Conservation (phyloP, 2,797 vertebrate genomes). For the Myiotriccus ornatus region DNA sequence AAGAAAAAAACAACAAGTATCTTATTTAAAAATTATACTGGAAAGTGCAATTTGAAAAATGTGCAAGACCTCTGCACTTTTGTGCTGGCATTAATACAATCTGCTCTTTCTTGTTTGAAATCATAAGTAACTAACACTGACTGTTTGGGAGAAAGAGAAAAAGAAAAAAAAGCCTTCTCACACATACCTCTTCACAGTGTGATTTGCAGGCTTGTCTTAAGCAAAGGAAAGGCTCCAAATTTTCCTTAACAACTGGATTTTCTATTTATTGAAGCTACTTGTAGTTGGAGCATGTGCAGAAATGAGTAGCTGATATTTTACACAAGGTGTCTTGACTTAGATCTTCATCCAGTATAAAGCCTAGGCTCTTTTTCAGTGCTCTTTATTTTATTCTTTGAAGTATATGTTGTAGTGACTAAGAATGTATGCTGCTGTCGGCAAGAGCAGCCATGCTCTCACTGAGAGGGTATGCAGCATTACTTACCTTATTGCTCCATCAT, state of each 20-base stretch:
- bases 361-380: conserved; percentile 44
- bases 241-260: conserved; percentile 64
- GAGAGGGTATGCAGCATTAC: conserved; percentile 21
- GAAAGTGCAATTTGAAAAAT: conserved; percentile 80
- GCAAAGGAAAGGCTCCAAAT: conserved; percentile 14
- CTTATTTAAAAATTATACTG: conserved; percentile 82
- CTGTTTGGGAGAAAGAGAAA: neutral
- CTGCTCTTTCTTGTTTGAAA: conserved; percentile 25
- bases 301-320: conserved; percentile 17
- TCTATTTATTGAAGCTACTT: conserved; percentile 50
- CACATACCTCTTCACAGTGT: neutral
- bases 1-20: conserved; percentile 60
- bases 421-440: conserved; percentile 50
- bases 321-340: conserved; percentile 50
- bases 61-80: conserved; percentile 72
- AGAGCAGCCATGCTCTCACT: neutral
- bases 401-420: conserved; percentile 61
- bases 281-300: neutral
- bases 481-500: conserved; percentile 27
- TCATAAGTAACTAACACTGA: neutral
- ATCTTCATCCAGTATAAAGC: conserved; percentile 66
- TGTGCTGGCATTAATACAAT: conserved; percentile 63
- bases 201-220: conserved; percentile 11
- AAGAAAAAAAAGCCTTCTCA: neutral
- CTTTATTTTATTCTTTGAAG: conserved; percentile 67